A percentile compares a stretch with the other conserved stretches of the same genome.
Evolutionary conservation across 2,797 vertebrate species (phyloP).

Genomic region (Pogonophryne albipinna): DNA sequence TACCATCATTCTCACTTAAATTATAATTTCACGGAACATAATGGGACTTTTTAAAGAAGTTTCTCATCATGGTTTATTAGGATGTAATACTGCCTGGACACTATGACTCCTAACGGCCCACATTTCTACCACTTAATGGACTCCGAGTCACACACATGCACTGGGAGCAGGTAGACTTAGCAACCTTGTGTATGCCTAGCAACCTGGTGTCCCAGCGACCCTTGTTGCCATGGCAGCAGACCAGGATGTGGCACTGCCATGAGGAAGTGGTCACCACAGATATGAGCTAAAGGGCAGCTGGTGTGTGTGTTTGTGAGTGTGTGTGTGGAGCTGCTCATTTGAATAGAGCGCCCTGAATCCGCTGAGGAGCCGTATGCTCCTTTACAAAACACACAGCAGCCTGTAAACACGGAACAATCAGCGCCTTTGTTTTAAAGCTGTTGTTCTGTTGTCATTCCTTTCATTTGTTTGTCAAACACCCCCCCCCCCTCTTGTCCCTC

Average conservation of each 20-base stretch:
- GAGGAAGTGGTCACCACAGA: constrained; percentile 91
- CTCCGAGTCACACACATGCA: constrained; percentile 13
- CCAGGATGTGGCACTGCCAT: constrained; percentile 86
- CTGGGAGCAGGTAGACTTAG: constrained; percentile 67
- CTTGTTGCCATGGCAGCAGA: constrained; percentile 79
- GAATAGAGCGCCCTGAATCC: constrained; percentile 99
- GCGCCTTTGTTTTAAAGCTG: constrained; percentile 90
- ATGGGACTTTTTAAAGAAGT: too few relatives aligned
- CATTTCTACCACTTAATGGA: constrained; percentile 14
- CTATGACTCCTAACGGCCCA: neutral
- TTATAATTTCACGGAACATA: neutral
- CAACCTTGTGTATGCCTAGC: constrained; percentile 76
- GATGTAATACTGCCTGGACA: neutral
- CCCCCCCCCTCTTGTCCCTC: constrained; percentile 16
- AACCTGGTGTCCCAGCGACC: constrained; percentile 72
- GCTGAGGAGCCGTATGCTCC: constrained; percentile 95
- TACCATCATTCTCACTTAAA: neutral
- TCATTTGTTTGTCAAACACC: constrained; percentile 66
- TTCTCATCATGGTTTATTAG: too few relatives aligned
- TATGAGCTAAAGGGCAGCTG: constrained; percentile 93
- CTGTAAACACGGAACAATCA: constrained; percentile 91
- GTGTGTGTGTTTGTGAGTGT: constrained; percentile 65
- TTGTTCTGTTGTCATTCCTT: constrained; percentile 77
- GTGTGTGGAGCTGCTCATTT: constrained; percentile 88
- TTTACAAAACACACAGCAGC: constrained; percentile 92